phyloP scores from a whole-genome alignment of 2,113 vertebrate species.

The Monopterus albus region DNA sequence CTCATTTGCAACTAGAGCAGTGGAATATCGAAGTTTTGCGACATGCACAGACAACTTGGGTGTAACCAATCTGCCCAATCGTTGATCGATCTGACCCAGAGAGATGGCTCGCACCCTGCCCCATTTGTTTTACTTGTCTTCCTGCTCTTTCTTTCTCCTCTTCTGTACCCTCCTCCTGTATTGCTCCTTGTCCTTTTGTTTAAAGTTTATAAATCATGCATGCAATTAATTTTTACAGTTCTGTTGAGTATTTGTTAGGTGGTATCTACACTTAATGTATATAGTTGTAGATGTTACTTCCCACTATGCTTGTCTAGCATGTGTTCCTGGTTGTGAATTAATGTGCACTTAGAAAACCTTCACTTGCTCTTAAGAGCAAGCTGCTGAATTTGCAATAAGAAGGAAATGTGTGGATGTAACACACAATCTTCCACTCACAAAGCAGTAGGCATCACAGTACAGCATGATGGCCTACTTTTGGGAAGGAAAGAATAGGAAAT shows the following conservation, averaged over 20 bases:
- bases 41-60: constrained; percentile 32
- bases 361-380: constrained; percentile 30
- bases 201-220: no score
- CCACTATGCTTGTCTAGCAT: background rate
- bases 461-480: constrained; percentile 3
- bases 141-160: background rate
- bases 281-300: background rate
- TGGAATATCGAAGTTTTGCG: constrained; percentile 37
- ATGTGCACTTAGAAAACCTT: constrained; percentile 34
- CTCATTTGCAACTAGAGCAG: constrained; percentile 59
- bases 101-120: constrained; percentile 61
- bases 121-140: constrained; percentile 49
- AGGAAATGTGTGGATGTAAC: background rate
- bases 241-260: no score
- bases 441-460: background rate
- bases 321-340: constrained; percentile 22
- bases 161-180: background rate
- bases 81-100: constrained; percentile 64
- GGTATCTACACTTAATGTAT: background rate
- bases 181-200: background rate
- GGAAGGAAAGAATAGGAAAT: background rate
- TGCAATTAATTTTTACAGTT: no score
- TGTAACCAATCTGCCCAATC: constrained; percentile 58
- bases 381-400: constrained; percentile 53
- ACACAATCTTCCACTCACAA: background rate